Evolutionary conservation across 2,888 invertebrate genomes (phyloP).

Genomic region (Eremobia ochroleuca): DNA sequence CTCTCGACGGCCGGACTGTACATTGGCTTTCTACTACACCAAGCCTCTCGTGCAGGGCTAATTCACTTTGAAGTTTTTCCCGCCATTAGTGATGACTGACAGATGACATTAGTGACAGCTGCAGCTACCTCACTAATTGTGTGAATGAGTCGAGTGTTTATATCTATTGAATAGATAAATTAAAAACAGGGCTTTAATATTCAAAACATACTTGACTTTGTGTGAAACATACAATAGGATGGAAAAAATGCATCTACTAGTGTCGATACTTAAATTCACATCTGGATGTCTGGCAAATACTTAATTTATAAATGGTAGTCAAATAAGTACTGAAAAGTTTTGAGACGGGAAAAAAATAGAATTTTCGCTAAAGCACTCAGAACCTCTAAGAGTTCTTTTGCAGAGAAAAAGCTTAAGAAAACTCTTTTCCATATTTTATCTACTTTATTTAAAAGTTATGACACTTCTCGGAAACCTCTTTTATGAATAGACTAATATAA

Average conservation of each 20-base stretch:
- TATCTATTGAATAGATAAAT: neutral
- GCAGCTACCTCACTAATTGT: neutral
- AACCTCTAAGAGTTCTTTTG: neutral
- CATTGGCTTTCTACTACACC: neutral
- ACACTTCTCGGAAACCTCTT: neutral
- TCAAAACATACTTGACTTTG: neutral
- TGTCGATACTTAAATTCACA: neutral
- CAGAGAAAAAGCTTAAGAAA: neutral
- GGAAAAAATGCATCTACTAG: neutral
- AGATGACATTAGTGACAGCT: neutral
- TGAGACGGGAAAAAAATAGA: too few relatives aligned
- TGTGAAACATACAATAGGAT: neutral
- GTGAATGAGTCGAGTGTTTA: neutral
- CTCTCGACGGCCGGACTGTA: too few relatives aligned
- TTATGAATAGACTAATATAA: slow-evolving; percentile 14
- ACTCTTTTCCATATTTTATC: neutral
- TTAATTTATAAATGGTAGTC: too few relatives aligned
- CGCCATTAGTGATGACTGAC: neutral
- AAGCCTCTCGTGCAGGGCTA: neutral
- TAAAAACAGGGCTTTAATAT: neutral
- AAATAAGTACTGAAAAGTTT: too few relatives aligned
- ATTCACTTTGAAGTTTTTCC: neutral
- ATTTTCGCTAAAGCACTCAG: neutral
- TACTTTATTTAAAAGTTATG: slow-evolving; percentile 1
- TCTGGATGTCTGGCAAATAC: neutral